phyloP scores from a whole-genome alignment of 30 jellyfish, hydroid and myxozoan species.

The Turritopsis dohrnii region DNA sequence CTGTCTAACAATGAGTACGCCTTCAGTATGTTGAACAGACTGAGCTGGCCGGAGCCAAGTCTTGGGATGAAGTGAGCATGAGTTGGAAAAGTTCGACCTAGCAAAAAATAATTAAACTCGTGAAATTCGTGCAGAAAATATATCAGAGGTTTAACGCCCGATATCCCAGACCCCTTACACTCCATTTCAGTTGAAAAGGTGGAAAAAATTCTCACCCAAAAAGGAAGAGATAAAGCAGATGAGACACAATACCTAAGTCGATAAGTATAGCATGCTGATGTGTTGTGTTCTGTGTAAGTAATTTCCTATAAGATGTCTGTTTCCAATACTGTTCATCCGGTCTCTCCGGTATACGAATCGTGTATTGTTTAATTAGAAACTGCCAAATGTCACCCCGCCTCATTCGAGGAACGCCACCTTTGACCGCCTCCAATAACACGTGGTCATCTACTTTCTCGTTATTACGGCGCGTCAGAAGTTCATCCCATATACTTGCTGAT shows the following conservation, averaged over 20 bases:
- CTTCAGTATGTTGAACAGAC: conserved; percentile 73
- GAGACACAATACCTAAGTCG: conserved; percentile 96
- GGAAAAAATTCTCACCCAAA: too few relatives aligned
- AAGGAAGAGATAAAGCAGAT: too few relatives aligned
- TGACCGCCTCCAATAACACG: conserved; percentile 70
- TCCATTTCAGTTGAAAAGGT: background rate
- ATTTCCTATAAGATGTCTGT: conserved; percentile 40
- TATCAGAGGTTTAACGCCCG: too few relatives aligned
- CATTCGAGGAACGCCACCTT: conserved; percentile 91
- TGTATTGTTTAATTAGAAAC: conserved; percentile 73
- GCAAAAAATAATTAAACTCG: background rate
- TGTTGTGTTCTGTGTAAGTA: conserved; percentile 48
- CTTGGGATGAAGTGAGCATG: conserved; percentile 78
- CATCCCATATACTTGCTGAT: conserved; percentile 81
- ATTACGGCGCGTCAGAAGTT: conserved; percentile 42
- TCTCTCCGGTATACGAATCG: conserved; percentile 72
- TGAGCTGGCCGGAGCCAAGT: conserved; percentile 94
- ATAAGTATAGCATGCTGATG: conserved; percentile 97
- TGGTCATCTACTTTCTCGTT: conserved; percentile 71
- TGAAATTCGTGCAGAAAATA: background rate
- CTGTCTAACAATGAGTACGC: conserved; percentile 79
- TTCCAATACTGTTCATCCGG: conserved; percentile 58
- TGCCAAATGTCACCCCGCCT: conserved; percentile 99
- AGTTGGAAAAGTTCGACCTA: conserved; percentile 98
- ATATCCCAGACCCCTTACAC: too few relatives aligned